Base-by-base conservation (phyloP, 2,797 vertebrate genomes). In the Danio kyathit region DNA sequence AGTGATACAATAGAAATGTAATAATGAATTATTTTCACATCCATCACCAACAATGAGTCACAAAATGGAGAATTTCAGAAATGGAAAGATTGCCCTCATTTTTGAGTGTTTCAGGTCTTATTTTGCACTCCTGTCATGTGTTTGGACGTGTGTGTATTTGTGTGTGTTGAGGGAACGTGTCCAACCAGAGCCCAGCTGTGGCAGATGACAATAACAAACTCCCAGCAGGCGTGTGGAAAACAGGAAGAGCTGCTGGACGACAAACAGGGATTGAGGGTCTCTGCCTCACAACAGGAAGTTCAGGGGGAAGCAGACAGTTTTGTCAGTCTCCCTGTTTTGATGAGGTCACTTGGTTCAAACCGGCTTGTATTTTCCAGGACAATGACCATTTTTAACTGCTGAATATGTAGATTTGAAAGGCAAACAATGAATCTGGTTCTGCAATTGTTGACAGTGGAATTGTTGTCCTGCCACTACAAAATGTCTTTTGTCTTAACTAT, bases 261-360 rank as follows among this genome's bases (percentile, higher is more conserved):
- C 63, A 57, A 41, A 70, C 21, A 60, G 46, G 69, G 73, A 73
- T 83, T 74, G 56, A 60, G 61, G 75, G 83, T 46, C 40, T 46
- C 17, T 29, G 52, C 66, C 73, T 81, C 71, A 84, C 75, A 84
- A 88, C 82, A 88, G 82, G 84, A 88, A 81, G 71, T 66, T 40
- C 12, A 71, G 64, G 48, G 64, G 82, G 74, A 71, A 81, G 67
- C 69, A 65, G 57, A 74, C 40, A 6, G 21, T 21, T 76, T 79
- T 79, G 74, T 74, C 40, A 83, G 65, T 63, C 66, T 17, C 71
- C 59, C 44, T 83, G 29, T 82, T 83, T 83, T 65, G 67, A 76
- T 80, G 76, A 77, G 78, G 75, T 84, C 77, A 84, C 69, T 74
- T 46, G 67, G 80, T 83, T 81, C 76, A 71, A 12, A 52, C 52